Evolutionary conservation across 2,797 vertebrate species (phyloP), one percentile per base, ranked within the genome.

Genomic region (Protosalanx chinensis): DNA sequence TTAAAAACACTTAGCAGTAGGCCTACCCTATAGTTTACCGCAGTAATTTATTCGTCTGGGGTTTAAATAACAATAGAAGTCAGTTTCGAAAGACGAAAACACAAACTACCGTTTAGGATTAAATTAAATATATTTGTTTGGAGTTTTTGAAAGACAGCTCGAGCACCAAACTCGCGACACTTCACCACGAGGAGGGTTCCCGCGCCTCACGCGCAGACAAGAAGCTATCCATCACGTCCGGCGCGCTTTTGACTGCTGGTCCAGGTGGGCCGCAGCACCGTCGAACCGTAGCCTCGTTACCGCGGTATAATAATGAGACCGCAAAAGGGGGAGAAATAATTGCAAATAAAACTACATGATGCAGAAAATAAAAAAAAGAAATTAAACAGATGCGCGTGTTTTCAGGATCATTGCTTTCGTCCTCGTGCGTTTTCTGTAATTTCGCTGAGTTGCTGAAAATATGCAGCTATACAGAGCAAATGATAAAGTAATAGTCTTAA

Each of bases 321-420:
- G 83, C 90, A 87, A 92, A 92, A 89, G 90, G 93, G 89, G 88
- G 86, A 86, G 90, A 86, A 92, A 91, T 91, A 92, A 95, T 93
- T 92, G 94, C 93, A 92, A 95, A 97, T 96, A 96, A 97, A 97
- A 96, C 81, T 93, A 95, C 91, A 92, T 92, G 94, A 95, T 93
- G 94, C 95, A 95, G 95, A 96, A 96, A 96, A 96, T 95, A 95
- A 94, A 91, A 94, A 27, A 92, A 93, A 91, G 91, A 92, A 93
- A 96, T 95, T 94, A 95, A 93, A 94, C 95, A 97, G 95, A 95
- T 95, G 95, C 91, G 94, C 91, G 90, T 88, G 92, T 92, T 94
- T 94, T 93, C 92, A 83, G 95, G 94, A 95, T 95, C 94, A 92
- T 93, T 95, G 94, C 87, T 87, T 91, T 92, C 82, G 92, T 93